These are phyloP conservation scores for Sebastes cheni DNA, from an alignment of 2,797 vertebrate species.

Conservation along the genomic window DNA sequence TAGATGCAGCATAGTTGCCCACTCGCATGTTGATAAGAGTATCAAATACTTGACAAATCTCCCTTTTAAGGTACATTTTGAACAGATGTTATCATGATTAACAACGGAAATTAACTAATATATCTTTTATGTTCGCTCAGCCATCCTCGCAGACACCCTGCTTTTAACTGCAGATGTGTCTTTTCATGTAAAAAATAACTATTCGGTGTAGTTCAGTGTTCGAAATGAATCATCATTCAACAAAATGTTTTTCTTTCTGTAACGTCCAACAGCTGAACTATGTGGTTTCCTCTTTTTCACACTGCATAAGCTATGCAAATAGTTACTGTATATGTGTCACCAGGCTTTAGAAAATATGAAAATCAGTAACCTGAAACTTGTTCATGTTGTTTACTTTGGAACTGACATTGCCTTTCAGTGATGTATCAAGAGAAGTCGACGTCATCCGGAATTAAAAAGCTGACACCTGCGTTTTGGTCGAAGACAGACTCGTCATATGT, in stretches of 20 bases:
- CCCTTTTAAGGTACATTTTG: too few relatives aligned
- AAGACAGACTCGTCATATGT: background rate
- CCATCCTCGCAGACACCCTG: background rate
- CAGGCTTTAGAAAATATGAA: constrained; percentile 5
- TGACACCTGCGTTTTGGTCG: background rate
- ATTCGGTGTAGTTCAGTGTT: background rate
- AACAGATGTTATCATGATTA: too few relatives aligned
- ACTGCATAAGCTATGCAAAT: constrained; percentile 50
- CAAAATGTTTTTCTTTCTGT: background rate
- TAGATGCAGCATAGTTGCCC: too few relatives aligned
- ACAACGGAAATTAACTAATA: background rate
- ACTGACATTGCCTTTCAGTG: background rate
- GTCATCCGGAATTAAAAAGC: background rate
- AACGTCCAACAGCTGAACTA: constrained; percentile 40
- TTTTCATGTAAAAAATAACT: background rate
- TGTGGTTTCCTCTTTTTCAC: constrained; percentile 73
- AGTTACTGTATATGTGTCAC: constrained; percentile 7
- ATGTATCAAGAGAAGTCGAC: background rate
- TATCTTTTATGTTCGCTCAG: background rate
- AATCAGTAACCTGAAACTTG: constrained; percentile 32
- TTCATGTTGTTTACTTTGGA: background rate
- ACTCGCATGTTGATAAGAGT: background rate
- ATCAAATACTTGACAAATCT: background rate
- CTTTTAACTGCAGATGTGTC: background rate
- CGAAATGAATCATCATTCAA: background rate